Evolutionary conservation across 2,888 invertebrate genomes (phyloP).

Genomic region (Mycogona germanica): DNA sequence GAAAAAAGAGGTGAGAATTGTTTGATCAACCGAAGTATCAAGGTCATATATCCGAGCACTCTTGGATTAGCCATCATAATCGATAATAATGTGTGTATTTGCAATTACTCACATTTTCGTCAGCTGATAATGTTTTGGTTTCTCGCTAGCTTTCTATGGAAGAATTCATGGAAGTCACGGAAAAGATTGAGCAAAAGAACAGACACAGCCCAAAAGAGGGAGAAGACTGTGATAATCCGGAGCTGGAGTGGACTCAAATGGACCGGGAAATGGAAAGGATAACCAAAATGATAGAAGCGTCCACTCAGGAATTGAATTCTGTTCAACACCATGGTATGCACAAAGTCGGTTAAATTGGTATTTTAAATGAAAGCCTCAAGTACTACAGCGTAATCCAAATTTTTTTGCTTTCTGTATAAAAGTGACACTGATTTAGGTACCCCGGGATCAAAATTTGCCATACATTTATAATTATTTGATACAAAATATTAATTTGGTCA

Average conservation of each 20-base stretch:
- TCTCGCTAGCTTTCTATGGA: slow-evolving; percentile 22
- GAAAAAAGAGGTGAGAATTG: slow-evolving; percentile 25
- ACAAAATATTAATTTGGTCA: too few species aligned
- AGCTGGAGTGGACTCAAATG: slow-evolving; percentile 16
- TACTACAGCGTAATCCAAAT: too few species aligned
- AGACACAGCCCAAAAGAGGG: slow-evolving; percentile 15
- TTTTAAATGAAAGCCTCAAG: too few species aligned
- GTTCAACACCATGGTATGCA: slow-evolving; percentile 14
- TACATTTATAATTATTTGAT: too few species aligned
- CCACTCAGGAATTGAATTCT: slow-evolving; percentile 24
- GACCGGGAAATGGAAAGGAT: slow-evolving; percentile 30
- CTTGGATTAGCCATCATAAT: too few species aligned
- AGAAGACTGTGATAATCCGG: background rate
- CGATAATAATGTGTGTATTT: background rate
- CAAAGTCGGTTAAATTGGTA: background rate
- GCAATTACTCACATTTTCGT: slow-evolving; percentile 7
- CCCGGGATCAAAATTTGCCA: too few species aligned
- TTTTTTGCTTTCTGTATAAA: too few species aligned
- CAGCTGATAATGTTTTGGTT: too few species aligned
- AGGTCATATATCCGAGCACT: too few species aligned
- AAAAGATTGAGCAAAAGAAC: slow-evolving; percentile 16
- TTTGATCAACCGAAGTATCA: background rate
- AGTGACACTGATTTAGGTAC: too few species aligned
- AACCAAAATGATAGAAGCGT: slow-evolving; percentile 29
- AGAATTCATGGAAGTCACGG: slow-evolving; percentile 24